Evolutionary conservation across 2,888 invertebrate genomes (phyloP).

Genomic region (Ectemnius continuus): DNA sequence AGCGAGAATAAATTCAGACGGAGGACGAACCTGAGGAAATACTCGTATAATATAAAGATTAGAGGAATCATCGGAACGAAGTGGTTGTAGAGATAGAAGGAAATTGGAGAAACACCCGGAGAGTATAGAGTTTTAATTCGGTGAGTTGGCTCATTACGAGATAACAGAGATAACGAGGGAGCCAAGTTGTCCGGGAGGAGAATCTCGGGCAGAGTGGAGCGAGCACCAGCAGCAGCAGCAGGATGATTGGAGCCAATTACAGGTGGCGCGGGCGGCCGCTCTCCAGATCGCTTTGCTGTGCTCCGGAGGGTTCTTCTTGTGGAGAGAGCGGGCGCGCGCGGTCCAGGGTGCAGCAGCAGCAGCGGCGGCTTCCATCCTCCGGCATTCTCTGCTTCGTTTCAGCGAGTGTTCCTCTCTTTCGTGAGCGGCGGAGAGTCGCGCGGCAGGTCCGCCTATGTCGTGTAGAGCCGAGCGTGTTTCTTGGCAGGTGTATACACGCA

Average conservation of each 20-base stretch:
- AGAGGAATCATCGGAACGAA: no score
- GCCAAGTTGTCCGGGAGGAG: no score
- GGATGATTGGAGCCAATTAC: slow-evolving; percentile 75
- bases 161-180: no score
- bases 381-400: slow-evolving; percentile 17
- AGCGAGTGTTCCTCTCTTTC: slow-evolving; percentile 38
- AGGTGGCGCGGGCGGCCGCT: slow-evolving; percentile 74
- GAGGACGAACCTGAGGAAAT: no score
- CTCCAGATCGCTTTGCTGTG: slow-evolving; percentile 44
- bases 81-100: no score
- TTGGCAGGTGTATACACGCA: slow-evolving; percentile 74
- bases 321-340: slow-evolving; percentile 47
- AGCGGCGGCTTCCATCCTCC: slow-evolving; percentile 58
- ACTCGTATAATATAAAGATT: no score
- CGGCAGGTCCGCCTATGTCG: slow-evolving; percentile 60
- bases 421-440: slow-evolving; percentile 23
- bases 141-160: neutral
- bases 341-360: slow-evolving; percentile 58
- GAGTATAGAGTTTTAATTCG: no score
- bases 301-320: slow-evolving; percentile 62
- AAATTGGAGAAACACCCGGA: no score
- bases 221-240: no score
- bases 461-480: slow-evolving; percentile 68
- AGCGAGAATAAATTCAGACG: no score
- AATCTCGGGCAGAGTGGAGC: slow-evolving; percentile 13